Conservation (phyloP, 1,140 invertebrate species). For the Ips typographus region DNA sequence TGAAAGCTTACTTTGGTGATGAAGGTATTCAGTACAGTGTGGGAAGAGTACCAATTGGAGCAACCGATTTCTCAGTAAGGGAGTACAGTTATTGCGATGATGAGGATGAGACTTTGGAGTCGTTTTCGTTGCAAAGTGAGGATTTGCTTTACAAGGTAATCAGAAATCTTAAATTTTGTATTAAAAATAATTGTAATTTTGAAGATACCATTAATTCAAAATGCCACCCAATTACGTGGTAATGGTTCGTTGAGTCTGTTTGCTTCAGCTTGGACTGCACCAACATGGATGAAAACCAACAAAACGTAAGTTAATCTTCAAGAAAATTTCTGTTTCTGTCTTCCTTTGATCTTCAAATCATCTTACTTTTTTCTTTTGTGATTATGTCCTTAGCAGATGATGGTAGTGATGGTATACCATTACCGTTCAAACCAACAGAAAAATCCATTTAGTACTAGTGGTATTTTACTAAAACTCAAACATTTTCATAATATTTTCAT, state of each 20-base stretch:
- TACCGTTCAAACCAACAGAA: too few relatives aligned
- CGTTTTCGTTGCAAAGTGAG: conserved; percentile 51
- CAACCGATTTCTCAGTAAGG: conserved; percentile 75
- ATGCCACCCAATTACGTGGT: conserved; percentile 40
- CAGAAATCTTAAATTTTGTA: background rate
- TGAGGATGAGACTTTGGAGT: conserved; percentile 44
- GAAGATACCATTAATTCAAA: conserved; percentile 51
- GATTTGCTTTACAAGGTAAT: conserved; percentile 50
- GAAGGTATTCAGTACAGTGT: conserved; percentile 75
- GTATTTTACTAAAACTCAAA: too few relatives aligned
- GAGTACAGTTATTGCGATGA: conserved; percentile 71
- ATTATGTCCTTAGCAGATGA: too few relatives aligned
- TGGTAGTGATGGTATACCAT: too few relatives aligned
- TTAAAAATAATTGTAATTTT: background rate
- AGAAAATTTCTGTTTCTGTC: too few relatives aligned
- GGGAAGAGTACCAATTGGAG: conserved; percentile 78
- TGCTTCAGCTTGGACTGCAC: conserved; percentile 79
- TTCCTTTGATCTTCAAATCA: too few relatives aligned
- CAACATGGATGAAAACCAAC: conserved; percentile 88
- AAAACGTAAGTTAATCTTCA: background rate
- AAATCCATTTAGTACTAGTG: too few relatives aligned
- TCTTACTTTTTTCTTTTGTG: too few relatives aligned
- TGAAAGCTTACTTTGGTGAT: conserved; percentile 55
- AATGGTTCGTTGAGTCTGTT: conserved; percentile 37
- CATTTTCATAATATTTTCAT: too few relatives aligned